Evolutionary conservation across 2,113 vertebrate genomes (phyloP), one percentile per base, ranked within the genome.

Genomic region (Vulpes vulpes): DNA sequence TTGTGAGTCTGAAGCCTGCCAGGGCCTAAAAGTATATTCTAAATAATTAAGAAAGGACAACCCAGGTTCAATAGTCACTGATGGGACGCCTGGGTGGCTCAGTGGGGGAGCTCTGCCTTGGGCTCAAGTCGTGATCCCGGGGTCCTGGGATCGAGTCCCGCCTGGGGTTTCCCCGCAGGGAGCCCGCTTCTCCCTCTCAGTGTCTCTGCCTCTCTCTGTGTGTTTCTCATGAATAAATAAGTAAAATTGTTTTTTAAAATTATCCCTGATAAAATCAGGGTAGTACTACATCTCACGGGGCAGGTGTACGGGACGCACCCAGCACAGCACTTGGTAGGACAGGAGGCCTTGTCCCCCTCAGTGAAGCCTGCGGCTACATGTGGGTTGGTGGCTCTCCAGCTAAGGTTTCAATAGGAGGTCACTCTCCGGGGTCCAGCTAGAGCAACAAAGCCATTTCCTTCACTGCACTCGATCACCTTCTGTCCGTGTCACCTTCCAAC

Each of bases 331-430:
- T 55, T 43, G 8, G n/a, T 3, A 22, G 87, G 7, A 35, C 3
- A 67, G 27, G 16, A 51, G n/a, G 53, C 0, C 30, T 83, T 53
- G 14, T 64, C n/a, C 32, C 20, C 53, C 59, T 59, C 35, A 62
- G 1, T 64, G 57, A 53, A 43, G 35, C 49, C 35, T 87, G n/a
- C 65, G 53, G 53, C 81, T 60, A 27, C 22, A 60, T 73, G 94
- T 67, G 27, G 20, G 62, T 9, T 7, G 8, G 43, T 84, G 27
- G 23, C 23, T 81, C 89, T 94, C 87, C 38, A 25, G 49, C 79
- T 59, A 95, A 81, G 53, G 90, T 25, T 93, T 87, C 92, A 80
- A 60, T 27, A 88, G 76, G 96, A 88, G 62, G 16, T 76, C 35
- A 20, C 7, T 51, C 74, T 83, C 85, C 74, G 62, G 85, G 60